phyloP scores from a whole-genome alignment of 64 coral and sea anemone genomes.

The Anthopleura sola region DNA sequence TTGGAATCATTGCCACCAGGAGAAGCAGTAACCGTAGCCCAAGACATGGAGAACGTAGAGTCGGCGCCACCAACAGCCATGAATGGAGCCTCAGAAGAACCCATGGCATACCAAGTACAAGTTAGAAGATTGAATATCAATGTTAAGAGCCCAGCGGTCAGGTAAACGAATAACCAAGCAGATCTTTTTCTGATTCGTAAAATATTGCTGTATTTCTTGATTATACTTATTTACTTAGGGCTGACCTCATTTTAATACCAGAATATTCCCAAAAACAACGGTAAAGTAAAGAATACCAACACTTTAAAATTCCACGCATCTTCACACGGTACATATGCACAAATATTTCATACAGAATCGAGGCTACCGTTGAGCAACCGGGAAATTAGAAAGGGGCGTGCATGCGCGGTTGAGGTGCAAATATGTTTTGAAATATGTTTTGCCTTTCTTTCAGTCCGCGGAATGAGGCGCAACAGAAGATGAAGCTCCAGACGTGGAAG shows the following conservation, averaged over 20 bases:
- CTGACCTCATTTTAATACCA: too few species aligned
- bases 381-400: too few species aligned
- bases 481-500: conserved; percentile 17
- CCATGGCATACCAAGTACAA: not conserved
- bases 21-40: not conserved
- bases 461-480: not conserved
- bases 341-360: too few species aligned
- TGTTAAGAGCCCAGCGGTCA: not conserved
- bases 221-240: too few species aligned
- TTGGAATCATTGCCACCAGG: not conserved
- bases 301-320: too few species aligned
- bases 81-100: not conserved
- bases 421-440: not conserved
- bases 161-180: not conserved
- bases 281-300: too few species aligned
- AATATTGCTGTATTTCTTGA: too few species aligned
- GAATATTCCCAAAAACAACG: too few species aligned
- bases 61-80: not conserved
- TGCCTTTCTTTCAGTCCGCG: not conserved
- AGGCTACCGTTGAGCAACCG: too few species aligned
- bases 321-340: too few species aligned
- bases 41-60: not conserved
- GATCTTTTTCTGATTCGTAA: too few species aligned
- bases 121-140: not conserved
- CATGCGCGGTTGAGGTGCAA: not conserved